Base-by-base conservation (phyloP, 1,140 invertebrate species). In the Tetramorium parvispinum region DNA sequence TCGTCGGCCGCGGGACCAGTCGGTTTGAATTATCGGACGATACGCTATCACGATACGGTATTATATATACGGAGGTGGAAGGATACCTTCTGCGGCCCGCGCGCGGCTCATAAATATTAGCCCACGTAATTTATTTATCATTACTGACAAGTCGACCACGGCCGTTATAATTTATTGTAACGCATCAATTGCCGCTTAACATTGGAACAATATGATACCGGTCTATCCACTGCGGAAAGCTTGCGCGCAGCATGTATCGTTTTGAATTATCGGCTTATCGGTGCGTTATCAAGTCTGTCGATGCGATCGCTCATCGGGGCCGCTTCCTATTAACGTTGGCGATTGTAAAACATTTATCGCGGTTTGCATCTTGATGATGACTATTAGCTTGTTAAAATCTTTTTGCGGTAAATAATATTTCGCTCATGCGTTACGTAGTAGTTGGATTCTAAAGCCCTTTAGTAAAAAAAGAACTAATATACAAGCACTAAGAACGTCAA, bases 1-100 rank as follows among this genome's bases (percentile, higher is more conserved):
- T 91, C 89, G 81, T 59, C 49, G 81, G 59, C 27, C 85, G 46
- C 37, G n/a, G 71, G 55, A 49, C 66, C 77, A 5, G 77, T 46
- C 65, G 77, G 53, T 51, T 86, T 86, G 57, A 86, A 86, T 86
- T 86, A 86, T 79, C 27, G 77, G 13, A 27, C 53, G 77, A 86
- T 82, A 82, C 43, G 32, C 66, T 86, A 86, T 86, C 85, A 51
- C 51, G 85, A 86, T 71, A 82, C 40, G 66, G 40, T 73, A 73
- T 73, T 82, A 73, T 49, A 73, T 49, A 75, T 21, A 59, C 40
- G 51, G n/a, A 16, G 2, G 18, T 49, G n/a, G 24, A 32, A n/a
- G 61, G 86, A 78, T 46, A 89, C 81, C 85, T 86, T 87, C 83
- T 32, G 61, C 40, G 53, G 79, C 27, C 68, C 53, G 53, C 27